Evolutionary conservation across 2,797 vertebrate genomes (phyloP), one percentile per base, ranked within the genome.

Genomic region (Cichlasoma orientale): DNA sequence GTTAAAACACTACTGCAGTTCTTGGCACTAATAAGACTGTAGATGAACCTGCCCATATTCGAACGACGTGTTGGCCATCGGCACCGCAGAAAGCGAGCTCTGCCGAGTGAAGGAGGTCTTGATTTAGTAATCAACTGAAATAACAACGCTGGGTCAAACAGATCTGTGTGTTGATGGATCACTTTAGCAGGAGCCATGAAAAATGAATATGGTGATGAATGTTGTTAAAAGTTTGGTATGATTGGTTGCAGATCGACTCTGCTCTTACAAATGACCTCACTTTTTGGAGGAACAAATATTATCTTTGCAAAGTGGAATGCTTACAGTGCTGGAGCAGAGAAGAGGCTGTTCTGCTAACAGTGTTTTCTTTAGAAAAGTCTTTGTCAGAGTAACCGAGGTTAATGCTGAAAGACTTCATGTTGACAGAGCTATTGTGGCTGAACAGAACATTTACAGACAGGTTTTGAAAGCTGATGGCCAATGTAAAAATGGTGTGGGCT

Each of bases 121-220:
- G 89, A 90, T 90, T 91, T 85, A 87, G 87, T 75, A 88, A 92
- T 92, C 86, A 86, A 89, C 85, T 88, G 88, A 82, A 89, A 91
- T 81, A 92, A 90, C 86, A 90, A 75, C 8, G 19, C 23, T 69
- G 53, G 69, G 80, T 82, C 73, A 82, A 87, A 86, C 76, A 70
- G 72, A 84, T 78, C 79, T 79, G 56, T 23, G 73, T 59, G 89
- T 50, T 93, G 90, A 93, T 79, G 83, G 90, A 91, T 92, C 80
- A 72, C 81, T 86, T 80, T 31, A 61, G 82, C 23, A 12, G 77
- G 78, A 7, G 75, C 79, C 73, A 71, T 90, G 88, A 92, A 82
- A 76, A 90, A 92, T 84, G 71, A 83, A 89, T 18, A 56, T 0
- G 6, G 56, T 86, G 86, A 92, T 79, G 86, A 90, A 90, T 77